A percentile compares a stretch with the other conserved stretches of the same genome.
These are phyloP conservation scores for Neodon shergylaensis DNA, from an alignment of 2,113 vertebrate species.

Conservation along the genomic window DNA sequence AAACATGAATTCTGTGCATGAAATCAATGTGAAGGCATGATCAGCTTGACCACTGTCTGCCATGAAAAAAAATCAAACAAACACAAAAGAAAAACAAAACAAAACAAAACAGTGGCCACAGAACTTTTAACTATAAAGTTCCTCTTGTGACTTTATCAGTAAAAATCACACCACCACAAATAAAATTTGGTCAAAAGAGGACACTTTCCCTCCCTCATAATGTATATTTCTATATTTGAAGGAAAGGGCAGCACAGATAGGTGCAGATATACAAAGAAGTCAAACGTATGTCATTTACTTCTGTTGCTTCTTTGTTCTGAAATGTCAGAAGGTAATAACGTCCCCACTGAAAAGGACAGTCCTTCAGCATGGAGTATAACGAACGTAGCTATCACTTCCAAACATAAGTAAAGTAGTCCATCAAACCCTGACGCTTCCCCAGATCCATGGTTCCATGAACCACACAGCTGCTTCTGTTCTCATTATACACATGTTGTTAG, in stretches of 20 bases:
- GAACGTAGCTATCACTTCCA: slow-evolving; percentile 68
- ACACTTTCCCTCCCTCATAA: slow-evolving; percentile 41
- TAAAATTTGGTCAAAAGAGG: slow-evolving; percentile 70
- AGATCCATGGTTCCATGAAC: slow-evolving; percentile 52
- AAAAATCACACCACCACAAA: slow-evolving; percentile 56
- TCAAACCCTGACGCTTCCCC: slow-evolving; percentile 68
- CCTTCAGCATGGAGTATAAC: slow-evolving; percentile 47
- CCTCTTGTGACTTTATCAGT: slow-evolving; percentile 25
- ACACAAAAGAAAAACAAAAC: neutral
- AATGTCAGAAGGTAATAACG: slow-evolving; percentile 64
- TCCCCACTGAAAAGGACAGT: slow-evolving; percentile 65
- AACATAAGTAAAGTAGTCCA: slow-evolving; percentile 68
- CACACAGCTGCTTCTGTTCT: slow-evolving; percentile 63
- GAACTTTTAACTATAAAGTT: slow-evolving; percentile 55
- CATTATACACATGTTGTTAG: slow-evolving; percentile 56
- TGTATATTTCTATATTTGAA: slow-evolving; percentile 51
- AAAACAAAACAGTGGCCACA: slow-evolving; percentile 41
- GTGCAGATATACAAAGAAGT: slow-evolving; percentile 35
- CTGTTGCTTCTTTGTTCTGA: slow-evolving; percentile 69
- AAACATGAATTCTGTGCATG: slow-evolving; percentile 57
- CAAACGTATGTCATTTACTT: slow-evolving; percentile 40
- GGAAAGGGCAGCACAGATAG: slow-evolving; percentile 47
- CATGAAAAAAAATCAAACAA: neutral
- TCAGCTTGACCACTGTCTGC: slow-evolving; percentile 60
- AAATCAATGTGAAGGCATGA: slow-evolving; percentile 47